Evolutionary conservation across 1,140 invertebrate genomes (phyloP), one percentile per base, ranked within the genome.

Genomic region (Venustaconcha ellipsiformis): DNA sequence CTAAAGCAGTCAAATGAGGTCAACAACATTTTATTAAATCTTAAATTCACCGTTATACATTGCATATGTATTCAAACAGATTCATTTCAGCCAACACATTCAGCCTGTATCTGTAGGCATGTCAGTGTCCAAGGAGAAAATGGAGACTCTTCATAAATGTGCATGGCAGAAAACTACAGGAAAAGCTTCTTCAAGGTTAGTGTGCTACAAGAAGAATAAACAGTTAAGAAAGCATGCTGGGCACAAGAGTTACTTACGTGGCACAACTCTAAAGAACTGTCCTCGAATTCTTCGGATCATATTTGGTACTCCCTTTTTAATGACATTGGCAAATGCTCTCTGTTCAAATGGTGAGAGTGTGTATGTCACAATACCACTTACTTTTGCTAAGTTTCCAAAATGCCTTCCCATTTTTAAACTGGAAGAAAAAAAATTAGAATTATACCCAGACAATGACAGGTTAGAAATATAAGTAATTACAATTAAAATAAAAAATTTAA

Each of bases 261-360:
- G 66, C 13, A 30, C n/a, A 59, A 74, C 56, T 8, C 55, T 14
- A 37, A 74, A 59, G 5, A 67, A 3, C 37, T 74, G 72, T 67
- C 30, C 55, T n/a, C 57, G 17, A 6, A 74, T 48, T 48, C 72
- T 26, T 60, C 72, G 60, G 11, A 74, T 12, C n/a, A 57, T 23
- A 37, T 62, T 69, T 56, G 66, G 65, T 17, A 69, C n/a, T 15
- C 63, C 63, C 55, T 67, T 63, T 63, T 23, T 6, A 55, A 74
- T 56, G n/a, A 20, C 55, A 56, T 20, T 26, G 13, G 57, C 57
- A 58, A 68, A 74, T n/a, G 66, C 65, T 63, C 58, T 74, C 57
- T 74, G 72, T 59, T 74, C 72, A 69, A 62, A 74, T 68, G 72
- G 66, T 57, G 72, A 74, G n/a, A 74, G 17, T 57, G 66, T 67